phyloP scores from a whole-genome alignment of 2,888 invertebrate genomes.

The Andrena dorsata region DNA sequence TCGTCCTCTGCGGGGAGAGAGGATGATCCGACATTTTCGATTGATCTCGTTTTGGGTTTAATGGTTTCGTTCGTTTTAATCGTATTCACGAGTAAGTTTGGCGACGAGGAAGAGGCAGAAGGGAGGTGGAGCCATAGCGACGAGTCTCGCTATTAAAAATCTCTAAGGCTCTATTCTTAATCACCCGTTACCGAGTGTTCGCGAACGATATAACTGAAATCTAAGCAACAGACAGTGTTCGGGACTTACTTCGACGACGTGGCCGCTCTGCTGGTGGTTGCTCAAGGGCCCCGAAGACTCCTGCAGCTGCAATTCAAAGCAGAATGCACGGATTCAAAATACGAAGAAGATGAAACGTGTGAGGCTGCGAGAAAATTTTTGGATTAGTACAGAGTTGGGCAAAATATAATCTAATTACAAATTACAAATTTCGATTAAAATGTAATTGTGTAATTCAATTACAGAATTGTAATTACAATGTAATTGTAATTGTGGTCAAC shows the following conservation, averaged over 20 bases:
- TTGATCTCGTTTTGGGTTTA: conserved; percentile 2
- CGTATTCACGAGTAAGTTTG: conserved; percentile 16
- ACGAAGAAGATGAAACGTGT: not conserved
- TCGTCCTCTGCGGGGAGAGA: conserved; percentile 62
- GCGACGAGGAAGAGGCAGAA: conserved; percentile 78
- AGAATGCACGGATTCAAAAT: conserved; percentile 15
- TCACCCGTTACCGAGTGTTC: not conserved
- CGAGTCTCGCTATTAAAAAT: conserved; percentile 39
- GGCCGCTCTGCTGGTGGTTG: not conserved
- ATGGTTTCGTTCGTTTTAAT: not conserved
- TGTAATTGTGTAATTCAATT: no score
- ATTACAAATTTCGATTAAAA: no score
- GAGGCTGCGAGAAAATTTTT: no score
- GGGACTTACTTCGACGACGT: conserved; percentile 41
- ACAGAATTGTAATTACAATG: no score
- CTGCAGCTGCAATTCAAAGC: conserved; percentile 50
- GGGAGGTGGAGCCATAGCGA: conserved; percentile 81
- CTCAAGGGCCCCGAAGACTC: not conserved
- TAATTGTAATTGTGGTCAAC: no score
- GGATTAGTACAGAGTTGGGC: no score
- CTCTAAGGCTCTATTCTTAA: conserved; percentile 6
- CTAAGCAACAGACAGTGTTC: not conserved
- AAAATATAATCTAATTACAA: no score
- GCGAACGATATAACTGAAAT: conserved; percentile 12
- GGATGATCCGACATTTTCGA: conserved; percentile 52